phyloP scores from a whole-genome alignment of 2,888 invertebrate genomes.

The Ennomos erosarius region DNA sequence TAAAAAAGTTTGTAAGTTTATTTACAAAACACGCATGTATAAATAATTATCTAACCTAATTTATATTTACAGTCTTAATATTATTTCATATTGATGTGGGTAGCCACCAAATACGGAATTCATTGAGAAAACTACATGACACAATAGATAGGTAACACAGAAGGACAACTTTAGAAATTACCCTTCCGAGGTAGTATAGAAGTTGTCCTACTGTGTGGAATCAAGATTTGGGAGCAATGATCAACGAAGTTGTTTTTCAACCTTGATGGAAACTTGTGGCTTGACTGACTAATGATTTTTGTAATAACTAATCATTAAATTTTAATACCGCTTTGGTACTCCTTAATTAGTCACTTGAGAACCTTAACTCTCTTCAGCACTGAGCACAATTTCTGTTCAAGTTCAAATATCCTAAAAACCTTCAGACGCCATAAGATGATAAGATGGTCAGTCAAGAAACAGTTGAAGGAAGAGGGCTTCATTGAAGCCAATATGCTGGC shows the following conservation, averaged over 20 bases:
- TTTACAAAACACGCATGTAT: constrained; percentile 78
- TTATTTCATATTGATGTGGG: constrained; percentile 25
- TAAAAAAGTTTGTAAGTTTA: constrained; percentile 64
- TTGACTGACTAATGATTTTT: no score
- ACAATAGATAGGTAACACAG: constrained; percentile 34
- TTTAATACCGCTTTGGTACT: no score
- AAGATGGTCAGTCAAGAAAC: constrained; percentile 29
- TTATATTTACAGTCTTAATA: constrained; percentile 82
- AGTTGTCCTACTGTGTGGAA: constrained; percentile 34
- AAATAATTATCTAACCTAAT: constrained; percentile 78
- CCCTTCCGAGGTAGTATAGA: constrained; percentile 9
- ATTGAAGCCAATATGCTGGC: constrained; percentile 67
- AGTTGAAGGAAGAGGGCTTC: constrained; percentile 53
- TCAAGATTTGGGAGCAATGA: constrained; percentile 25
- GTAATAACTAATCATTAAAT: no score
- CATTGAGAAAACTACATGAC: constrained; percentile 34
- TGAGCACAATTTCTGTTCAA: no score
- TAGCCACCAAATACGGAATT: constrained; percentile 13
- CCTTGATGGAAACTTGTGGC: background rate
- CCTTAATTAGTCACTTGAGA: no score
- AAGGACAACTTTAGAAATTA: constrained; percentile 27
- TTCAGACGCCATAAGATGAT: no score
- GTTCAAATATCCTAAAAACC: no score
- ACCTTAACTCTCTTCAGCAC: no score
- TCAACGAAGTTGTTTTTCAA: background rate